A percentile compares a stretch with the other conserved stretches of the same genome.
Conservation (phyloP, 2,888 invertebrate species). For the Timema cristinae region DNA sequence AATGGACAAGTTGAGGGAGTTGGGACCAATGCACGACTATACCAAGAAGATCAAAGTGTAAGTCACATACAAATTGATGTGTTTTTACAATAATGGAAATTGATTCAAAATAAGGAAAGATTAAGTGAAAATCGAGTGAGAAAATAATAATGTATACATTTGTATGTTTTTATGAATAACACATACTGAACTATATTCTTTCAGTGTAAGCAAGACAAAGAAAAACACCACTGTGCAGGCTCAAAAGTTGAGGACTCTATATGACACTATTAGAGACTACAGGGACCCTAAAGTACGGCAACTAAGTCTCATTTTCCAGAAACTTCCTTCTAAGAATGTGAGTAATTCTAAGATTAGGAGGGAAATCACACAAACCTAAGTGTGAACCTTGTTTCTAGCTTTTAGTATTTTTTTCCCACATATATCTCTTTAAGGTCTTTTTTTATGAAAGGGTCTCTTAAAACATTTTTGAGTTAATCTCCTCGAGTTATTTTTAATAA, state of each 20-base stretch:
- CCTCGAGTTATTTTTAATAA: too few species aligned
- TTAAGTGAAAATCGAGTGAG: too few species aligned
- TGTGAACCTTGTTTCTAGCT: constrained; percentile 23
- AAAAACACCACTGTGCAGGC: constrained; percentile 50
- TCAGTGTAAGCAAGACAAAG: constrained; percentile 40
- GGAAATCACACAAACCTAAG: neutral
- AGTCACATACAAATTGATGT: neutral
- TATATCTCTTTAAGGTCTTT: constrained; percentile 18
- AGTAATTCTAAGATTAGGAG: constrained; percentile 35
- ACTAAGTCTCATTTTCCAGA: constrained; percentile 90
- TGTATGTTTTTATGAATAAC: too few species aligned
- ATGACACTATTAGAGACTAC: constrained; percentile 85
- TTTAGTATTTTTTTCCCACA: constrained; percentile 19
- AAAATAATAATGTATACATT: too few species aligned
- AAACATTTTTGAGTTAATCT: neutral
- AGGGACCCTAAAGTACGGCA: constrained; percentile 83
- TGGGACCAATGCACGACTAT: constrained; percentile 49
- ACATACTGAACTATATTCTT: too few species aligned
- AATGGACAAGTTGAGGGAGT: constrained; percentile 74
- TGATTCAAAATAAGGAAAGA: too few species aligned
- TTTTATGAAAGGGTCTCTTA: constrained; percentile 14
- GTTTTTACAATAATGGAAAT: too few species aligned
- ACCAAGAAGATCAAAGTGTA: constrained; percentile 8
- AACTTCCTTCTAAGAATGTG: constrained; percentile 83
- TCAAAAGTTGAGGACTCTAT: constrained; percentile 78